These are phyloP conservation scores for Zygothrica quintamaculata DNA, from an alignment of 2,888 invertebrate species.

Conservation along the genomic window DNA sequence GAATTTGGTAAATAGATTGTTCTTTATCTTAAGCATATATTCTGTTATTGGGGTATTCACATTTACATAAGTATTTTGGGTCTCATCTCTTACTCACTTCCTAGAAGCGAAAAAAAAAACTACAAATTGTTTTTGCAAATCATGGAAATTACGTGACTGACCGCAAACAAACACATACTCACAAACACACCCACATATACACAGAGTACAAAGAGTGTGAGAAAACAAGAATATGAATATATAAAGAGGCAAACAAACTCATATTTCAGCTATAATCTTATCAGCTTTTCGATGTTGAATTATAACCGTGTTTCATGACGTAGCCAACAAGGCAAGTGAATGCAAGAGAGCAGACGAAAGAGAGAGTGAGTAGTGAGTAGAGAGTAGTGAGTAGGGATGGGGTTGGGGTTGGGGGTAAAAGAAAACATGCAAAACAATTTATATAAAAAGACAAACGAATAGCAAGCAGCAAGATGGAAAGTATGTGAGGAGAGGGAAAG, in stretches of 20 bases:
- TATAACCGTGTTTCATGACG: constrained; percentile 54
- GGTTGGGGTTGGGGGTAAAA: background rate
- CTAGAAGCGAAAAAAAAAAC: background rate
- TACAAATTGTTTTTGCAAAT: constrained; percentile 15
- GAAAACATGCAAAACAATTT: constrained; percentile 55
- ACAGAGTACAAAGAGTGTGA: constrained; percentile 28
- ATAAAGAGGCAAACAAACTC: constrained; percentile 43
- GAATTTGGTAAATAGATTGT: background rate
- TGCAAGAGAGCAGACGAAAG: background rate
- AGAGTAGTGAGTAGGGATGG: constrained; percentile 3
- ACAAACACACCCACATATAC: constrained; percentile 2
- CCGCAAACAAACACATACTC: constrained; percentile 43
- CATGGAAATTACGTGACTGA: constrained; percentile 58
- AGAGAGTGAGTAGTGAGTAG: background rate
- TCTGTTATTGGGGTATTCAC: too few species aligned
- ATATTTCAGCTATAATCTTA: constrained; percentile 72
- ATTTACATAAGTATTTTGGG: too few species aligned
- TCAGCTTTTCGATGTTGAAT: constrained; percentile 72
- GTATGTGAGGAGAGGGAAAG: background rate
- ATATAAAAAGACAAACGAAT: constrained; percentile 26
- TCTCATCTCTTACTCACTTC: background rate
- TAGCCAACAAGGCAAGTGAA: constrained; percentile 1
- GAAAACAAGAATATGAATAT: constrained; percentile 3
- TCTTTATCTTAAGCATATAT: too few species aligned
- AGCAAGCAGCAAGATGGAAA: background rate